A percentile compares a stretch with the other conserved stretches of the same genome.
These are phyloP conservation scores for Drosophila tropicalis DNA, from an alignment of 1,140 invertebrate genomes.

Conservation along the genomic window DNA sequence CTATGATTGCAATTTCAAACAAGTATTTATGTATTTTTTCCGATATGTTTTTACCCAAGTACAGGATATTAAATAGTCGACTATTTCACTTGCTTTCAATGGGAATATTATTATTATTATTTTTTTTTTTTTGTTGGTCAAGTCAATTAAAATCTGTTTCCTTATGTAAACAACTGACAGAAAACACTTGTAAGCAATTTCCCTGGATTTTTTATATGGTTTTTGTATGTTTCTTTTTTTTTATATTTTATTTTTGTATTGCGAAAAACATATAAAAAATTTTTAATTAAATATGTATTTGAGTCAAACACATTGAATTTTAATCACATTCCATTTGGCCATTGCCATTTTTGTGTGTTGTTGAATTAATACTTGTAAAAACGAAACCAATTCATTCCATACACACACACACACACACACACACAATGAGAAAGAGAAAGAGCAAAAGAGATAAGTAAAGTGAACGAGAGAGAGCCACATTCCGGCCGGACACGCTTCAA, in stretches of 20 bases:
- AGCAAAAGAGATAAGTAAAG: background rate
- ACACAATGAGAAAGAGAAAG: background rate
- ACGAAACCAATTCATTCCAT: conserved; percentile 15
- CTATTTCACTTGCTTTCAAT: background rate
- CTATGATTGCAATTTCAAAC: too few species aligned
- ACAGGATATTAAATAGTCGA: background rate
- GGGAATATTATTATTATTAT: background rate
- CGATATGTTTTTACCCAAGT: background rate
- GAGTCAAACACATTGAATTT: conserved; percentile 18
- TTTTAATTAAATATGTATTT: conserved; percentile 25
- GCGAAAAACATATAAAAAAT: conserved; percentile 1
- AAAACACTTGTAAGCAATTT: conserved; percentile 23
- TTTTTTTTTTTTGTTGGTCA: conserved; percentile 7
- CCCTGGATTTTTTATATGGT: background rate
- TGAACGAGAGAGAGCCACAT: background rate
- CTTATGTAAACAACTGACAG: conserved; percentile 21
- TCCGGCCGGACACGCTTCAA: conserved; percentile 20
- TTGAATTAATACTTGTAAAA: conserved; percentile 18
- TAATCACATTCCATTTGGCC: conserved; percentile 21
- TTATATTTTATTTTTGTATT: conserved; percentile 4
- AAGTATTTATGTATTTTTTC: too few species aligned
- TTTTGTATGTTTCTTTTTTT: conserved; percentile 1
- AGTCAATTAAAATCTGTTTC: conserved; percentile 33
- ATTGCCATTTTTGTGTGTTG: conserved; percentile 12
- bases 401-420: background rate